Conservation (phyloP, 2,888 invertebrate species). For the Octodonta nipae region DNA sequence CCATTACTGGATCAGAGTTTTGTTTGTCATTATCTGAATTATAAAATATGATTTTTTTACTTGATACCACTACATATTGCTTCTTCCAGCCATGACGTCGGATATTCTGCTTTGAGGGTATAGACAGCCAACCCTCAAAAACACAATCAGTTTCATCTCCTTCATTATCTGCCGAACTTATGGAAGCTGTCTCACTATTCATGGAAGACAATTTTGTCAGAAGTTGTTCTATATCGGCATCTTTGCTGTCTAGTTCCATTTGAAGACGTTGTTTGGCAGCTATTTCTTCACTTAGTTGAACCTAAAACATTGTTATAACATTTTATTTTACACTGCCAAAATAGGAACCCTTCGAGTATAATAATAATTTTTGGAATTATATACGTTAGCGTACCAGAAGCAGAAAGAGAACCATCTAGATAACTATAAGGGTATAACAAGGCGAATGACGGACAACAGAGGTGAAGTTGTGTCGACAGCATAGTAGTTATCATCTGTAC, state of each 20-base stretch:
- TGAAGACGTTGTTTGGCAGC: constrained; percentile 64
- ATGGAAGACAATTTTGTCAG: constrained; percentile 69
- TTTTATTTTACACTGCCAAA: no score
- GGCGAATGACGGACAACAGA: no score
- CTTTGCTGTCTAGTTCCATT: constrained; percentile 95
- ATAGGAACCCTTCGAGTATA: no score
- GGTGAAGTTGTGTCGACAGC: no score
- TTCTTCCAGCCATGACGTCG: constrained; percentile 92
- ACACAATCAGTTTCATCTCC: constrained; percentile 60
- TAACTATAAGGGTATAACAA: no score
- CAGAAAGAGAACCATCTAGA: no score
- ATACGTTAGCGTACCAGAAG: no score
- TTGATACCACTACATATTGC: constrained; percentile 92
- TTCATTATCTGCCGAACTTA: constrained; percentile 81
- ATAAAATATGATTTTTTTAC: constrained; percentile 93
- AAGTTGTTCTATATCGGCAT: constrained; percentile 87
- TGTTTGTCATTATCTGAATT: constrained; percentile 87
- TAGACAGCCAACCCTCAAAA: constrained; percentile 90
- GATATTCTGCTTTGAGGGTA: constrained; percentile 91
- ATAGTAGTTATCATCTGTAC: no score
- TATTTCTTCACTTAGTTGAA: constrained; percentile 70
- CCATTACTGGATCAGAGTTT: constrained; percentile 87
- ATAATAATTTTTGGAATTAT: no score
- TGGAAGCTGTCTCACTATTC: constrained; percentile 77
- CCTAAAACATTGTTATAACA: no score